Conservation (phyloP, 92 coral and sea anemone genomes). For the Bergia sp. region DNA sequence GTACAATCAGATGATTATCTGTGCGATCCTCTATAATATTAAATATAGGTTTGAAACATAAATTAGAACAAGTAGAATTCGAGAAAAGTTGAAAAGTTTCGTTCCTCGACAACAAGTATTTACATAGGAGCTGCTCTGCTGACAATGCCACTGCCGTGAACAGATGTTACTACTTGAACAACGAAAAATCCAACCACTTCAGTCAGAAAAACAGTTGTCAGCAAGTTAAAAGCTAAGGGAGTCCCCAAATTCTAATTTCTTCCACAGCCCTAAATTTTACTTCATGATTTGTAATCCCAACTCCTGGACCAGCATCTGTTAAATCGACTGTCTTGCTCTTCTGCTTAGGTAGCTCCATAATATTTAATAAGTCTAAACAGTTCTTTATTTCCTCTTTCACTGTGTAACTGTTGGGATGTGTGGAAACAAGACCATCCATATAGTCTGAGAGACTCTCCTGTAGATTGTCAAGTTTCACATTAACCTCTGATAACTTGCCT, state of each 20-base stretch:
- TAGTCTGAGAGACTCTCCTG: constrained; percentile 36
- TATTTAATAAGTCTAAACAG: constrained; percentile 32
- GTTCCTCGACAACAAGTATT: neutral
- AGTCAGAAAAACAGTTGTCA: too few species aligned
- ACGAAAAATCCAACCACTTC: neutral
- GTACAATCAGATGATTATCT: too few species aligned
- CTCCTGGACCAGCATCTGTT: constrained; percentile 49
- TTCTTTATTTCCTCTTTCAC: constrained; percentile 29
- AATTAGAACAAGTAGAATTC: too few species aligned
- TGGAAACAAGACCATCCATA: constrained; percentile 17
- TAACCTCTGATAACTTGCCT: constrained; percentile 28
- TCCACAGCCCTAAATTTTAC: constrained; percentile 5
- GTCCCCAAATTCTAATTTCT: neutral
- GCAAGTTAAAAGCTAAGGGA: too few species aligned
- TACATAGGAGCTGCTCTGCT: neutral
- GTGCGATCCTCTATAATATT: too few species aligned
- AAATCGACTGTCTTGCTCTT: constrained; percentile 41
- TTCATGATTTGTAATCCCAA: constrained; percentile 37
- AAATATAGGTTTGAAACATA: too few species aligned
- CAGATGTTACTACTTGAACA: too few species aligned
- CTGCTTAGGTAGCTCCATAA: constrained; percentile 21
- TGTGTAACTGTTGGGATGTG: constrained; percentile 26
- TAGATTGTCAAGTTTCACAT: constrained; percentile 37
- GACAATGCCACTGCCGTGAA: neutral
- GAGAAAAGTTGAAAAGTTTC: neutral